phyloP scores from a whole-genome alignment of 2,113 vertebrate species.

The Lucifuga dentata region DNA sequence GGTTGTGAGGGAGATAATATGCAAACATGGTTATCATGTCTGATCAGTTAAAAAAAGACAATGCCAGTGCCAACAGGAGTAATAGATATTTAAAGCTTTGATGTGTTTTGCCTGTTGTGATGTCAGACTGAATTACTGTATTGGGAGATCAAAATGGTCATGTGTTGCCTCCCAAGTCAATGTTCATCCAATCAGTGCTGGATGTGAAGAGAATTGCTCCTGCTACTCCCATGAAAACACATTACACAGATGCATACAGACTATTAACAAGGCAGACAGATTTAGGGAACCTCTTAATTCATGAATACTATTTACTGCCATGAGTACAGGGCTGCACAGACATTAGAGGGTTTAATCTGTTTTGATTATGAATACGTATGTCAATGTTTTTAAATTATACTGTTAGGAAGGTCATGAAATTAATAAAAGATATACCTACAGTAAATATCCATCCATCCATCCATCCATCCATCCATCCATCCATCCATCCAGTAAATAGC shows the following conservation, averaged over 20 bases:
- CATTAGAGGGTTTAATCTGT: not conserved
- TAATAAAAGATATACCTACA: no score
- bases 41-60: constrained; percentile 19
- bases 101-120: constrained; percentile 26
- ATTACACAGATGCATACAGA: constrained; percentile 15
- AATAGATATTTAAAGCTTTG: constrained; percentile 25
- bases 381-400: no score
- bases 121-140: constrained; percentile 8
- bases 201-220: constrained; percentile 26
- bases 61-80: not conserved
- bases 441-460: no score
- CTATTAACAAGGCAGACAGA: not conserved
- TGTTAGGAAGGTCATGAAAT: no score
- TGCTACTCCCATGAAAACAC: constrained; percentile 7
- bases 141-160: constrained; percentile 26
- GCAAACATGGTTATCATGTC: constrained; percentile 7
- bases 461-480: no score
- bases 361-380: no score
- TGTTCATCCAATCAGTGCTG: constrained; percentile 43
- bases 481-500: no score
- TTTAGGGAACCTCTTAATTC: not conserved
- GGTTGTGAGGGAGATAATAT: not conserved
- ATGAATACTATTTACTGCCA: not conserved
- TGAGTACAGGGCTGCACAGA: not conserved
- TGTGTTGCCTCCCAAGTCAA: constrained; percentile 17